Evolutionary conservation across 2,797 vertebrate genomes (phyloP), one percentile per base, ranked within the genome.

Genomic region (Chiloscyllium punctatum): DNA sequence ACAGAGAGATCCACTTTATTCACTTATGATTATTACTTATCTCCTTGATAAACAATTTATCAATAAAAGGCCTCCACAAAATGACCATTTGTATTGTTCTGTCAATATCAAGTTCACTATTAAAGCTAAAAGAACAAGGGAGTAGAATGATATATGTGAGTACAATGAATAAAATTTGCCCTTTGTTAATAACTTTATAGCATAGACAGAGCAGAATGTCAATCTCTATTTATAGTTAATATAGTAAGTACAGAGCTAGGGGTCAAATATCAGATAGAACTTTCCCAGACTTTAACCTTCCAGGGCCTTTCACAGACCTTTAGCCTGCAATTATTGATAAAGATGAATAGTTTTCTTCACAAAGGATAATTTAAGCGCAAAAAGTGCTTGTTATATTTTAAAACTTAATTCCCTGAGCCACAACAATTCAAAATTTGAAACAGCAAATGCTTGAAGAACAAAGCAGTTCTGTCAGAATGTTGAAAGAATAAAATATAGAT

Each of bases 1-100:
- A 84, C 82, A 84, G 82, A 37, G n/a, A 92, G 37, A 92, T 68
- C n/a, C 71, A 95, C 97, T 97, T 97, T 98, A 97, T 97, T 98
- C 98, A 98, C 98, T 98, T 98, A 98, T 97, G 98, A 98, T 98
- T 98, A 98, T 98, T 98, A 98, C 97, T 97, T 98, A 98, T 98
- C 97, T 98, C 98, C 98, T 97, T 96, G 97, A 96, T 97, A 97
- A 98, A 97, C 97, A 96, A 97, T 97, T 97, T 98, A 98, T 98
- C 98, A 97, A 98, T 99, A 98, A 97, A 97, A 96, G 95, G 96
- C 97, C 97, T 97, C 96, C 96, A 96, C 96, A 96, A 97, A 97
- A 97, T 98, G 98, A 98, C 97, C 98, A 97, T 98, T 98, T 96
- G 95, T 97, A 98, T 97, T 95, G 96, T 95, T 97, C 97, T 98